phyloP scores from a whole-genome alignment of 2,888 invertebrate genomes.

The Physocephala rufipes region DNA sequence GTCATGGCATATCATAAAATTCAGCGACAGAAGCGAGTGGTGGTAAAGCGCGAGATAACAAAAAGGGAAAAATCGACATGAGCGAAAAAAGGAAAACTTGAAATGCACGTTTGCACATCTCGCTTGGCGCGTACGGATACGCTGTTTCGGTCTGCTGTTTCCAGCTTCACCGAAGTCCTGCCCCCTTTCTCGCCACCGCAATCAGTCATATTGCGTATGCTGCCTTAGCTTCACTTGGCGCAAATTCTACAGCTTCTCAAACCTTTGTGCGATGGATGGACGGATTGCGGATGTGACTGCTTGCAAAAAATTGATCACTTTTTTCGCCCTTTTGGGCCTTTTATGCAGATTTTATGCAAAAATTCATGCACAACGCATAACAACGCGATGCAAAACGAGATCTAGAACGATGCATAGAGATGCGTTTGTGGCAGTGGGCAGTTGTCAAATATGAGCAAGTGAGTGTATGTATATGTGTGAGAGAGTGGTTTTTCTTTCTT shows the following conservation, averaged over 20 bases:
- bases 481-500: too few relatives aligned
- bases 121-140: constrained; percentile 19
- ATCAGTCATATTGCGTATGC: constrained; percentile 46
- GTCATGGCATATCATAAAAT: not conserved
- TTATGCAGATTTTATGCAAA: constrained; percentile 27
- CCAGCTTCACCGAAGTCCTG: not conserved
- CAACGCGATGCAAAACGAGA: constrained; percentile 37
- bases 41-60: constrained; percentile 16
- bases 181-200: not conserved
- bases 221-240: constrained; percentile 47
- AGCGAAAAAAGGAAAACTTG: constrained; percentile 33
- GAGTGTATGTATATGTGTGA: constrained; percentile 8
- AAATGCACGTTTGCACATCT: constrained; percentile 26
- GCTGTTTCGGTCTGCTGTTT: not conserved
- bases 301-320: constrained; percentile 5
- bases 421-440: too few relatives aligned
- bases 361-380: not conserved
- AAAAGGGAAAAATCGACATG: constrained; percentile 18
- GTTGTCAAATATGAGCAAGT: not conserved
- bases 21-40: not conserved
- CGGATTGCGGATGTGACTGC: constrained; percentile 12
- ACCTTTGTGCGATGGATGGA: constrained; percentile 7
- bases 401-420: not conserved
- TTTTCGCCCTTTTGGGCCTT: constrained; percentile 31
- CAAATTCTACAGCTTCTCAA: constrained; percentile 28